A percentile compares a stretch with the other conserved stretches of the same genome.
Evolutionary conservation across 2,113 vertebrate genomes (phyloP).

Genomic region (Gulo gulo): DNA sequence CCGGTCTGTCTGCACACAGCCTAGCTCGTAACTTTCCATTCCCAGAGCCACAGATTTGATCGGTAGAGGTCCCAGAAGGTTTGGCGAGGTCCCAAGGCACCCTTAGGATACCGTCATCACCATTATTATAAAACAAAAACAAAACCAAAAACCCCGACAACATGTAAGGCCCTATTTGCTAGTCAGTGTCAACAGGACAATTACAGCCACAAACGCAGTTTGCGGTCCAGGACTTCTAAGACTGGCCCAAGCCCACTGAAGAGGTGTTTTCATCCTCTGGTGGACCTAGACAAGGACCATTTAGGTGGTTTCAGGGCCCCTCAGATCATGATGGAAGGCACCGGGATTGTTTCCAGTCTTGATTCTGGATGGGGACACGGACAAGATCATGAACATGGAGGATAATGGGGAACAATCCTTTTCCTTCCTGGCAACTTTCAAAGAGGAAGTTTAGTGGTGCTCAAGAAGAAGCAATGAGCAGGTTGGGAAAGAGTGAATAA

Average conservation of each 20-base stretch:
- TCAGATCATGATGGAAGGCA: not conserved
- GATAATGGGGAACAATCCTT: not conserved
- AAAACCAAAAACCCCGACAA: not conserved
- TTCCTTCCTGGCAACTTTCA: not conserved
- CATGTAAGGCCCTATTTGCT: not conserved
- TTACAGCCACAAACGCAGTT: not conserved
- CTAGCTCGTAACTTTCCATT: not conserved
- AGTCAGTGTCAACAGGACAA: not conserved
- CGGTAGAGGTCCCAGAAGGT: not conserved
- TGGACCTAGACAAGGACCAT: not conserved
- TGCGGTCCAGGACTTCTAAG: not conserved
- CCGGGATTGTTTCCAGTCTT: not conserved
- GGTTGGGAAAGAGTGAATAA: not conserved
- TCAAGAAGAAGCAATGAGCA: not conserved
- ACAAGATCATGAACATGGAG: not conserved
- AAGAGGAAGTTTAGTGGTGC: not conserved
- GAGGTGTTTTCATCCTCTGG: not conserved
- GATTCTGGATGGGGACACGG: not conserved
- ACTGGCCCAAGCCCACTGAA: not conserved
- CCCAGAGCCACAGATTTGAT: not conserved
- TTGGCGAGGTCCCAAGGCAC: not conserved
- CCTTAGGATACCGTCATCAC: not conserved
- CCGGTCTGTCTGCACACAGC: not conserved
- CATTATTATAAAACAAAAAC: not conserved
- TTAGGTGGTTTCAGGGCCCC: not conserved